Evolutionary conservation across 2,113 vertebrate species (phyloP).

Genomic region (Xiphias gladius): DNA sequence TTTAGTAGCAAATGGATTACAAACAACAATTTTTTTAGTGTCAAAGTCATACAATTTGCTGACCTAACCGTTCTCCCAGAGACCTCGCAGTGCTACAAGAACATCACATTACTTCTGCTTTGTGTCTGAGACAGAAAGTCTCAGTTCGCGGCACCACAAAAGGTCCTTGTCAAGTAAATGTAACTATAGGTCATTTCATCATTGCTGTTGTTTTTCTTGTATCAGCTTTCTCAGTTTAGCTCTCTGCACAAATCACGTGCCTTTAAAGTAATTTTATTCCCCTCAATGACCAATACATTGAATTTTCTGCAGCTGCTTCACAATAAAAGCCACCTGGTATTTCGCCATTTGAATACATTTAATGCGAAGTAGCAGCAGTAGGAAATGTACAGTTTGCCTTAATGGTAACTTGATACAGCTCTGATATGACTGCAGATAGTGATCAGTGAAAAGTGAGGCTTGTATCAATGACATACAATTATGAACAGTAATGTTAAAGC

Average conservation of each 20-base stretch:
- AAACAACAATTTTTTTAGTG: too few relatives aligned
- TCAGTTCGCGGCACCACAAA: not conserved
- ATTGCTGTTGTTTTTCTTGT: not conserved
- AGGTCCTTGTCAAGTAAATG: not conserved
- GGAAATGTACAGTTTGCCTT: conserved; percentile 7
- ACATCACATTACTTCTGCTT: not conserved
- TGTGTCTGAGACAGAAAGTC: not conserved
- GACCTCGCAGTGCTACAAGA: not conserved
- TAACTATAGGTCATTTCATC: not conserved
- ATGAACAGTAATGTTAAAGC: not conserved
- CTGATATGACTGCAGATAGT: not conserved
- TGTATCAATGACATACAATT: not conserved
- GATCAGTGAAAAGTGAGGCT: not conserved
- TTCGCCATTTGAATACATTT: not conserved
- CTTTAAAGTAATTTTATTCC: not conserved
- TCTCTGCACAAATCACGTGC: not conserved
- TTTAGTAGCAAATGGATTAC: too few relatives aligned
- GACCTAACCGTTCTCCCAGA: not conserved
- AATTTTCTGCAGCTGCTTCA: not conserved
- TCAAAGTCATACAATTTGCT: too few relatives aligned
- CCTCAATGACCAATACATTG: too few relatives aligned
- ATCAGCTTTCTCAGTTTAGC: too few relatives aligned
- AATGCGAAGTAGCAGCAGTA: conserved; percentile 12
- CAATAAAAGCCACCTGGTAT: not conserved
- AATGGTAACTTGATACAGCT: not conserved